phyloP scores from a whole-genome alignment of 2,888 invertebrate genomes.

The Cacoxenus indagator region DNA sequence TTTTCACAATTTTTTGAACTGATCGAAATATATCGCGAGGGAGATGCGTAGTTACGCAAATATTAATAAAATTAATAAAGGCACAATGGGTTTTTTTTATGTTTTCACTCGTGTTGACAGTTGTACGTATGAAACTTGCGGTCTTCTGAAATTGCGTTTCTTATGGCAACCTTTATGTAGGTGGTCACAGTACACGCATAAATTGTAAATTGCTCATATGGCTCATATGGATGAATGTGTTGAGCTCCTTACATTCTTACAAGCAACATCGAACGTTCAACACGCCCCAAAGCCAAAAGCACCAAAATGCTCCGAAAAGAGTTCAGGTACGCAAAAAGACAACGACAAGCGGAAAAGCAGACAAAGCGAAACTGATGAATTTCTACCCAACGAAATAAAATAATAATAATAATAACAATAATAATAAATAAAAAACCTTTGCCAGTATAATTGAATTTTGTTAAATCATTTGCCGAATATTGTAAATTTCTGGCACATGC shows the following conservation, averaged over 20 bases:
- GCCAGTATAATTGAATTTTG: too few species aligned
- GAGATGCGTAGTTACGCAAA: too few species aligned
- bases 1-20: too few species aligned
- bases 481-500: too few species aligned
- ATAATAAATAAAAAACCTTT: too few species aligned
- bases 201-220: conserved; percentile 33
- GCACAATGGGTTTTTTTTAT: too few species aligned
- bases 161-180: conserved; percentile 44
- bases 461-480: too few species aligned
- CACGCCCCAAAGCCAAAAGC: background rate
- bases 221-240: conserved; percentile 18
- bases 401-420: too few species aligned
- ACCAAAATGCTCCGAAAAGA: conserved; percentile 57
- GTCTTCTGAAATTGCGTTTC: conserved; percentile 23
- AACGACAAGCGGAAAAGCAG: background rate
- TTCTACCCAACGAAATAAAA: background rate
- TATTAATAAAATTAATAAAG: background rate
- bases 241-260: conserved; percentile 36
- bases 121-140: background rate
- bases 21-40: background rate
- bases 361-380: conserved; percentile 2
- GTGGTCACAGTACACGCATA: conserved; percentile 46
- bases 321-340: background rate
- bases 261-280: conserved; percentile 23
- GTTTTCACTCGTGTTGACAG: too few species aligned